Base-by-base conservation (phyloP, 2,888 invertebrate genomes). In the Nomada ruficornis region DNA sequence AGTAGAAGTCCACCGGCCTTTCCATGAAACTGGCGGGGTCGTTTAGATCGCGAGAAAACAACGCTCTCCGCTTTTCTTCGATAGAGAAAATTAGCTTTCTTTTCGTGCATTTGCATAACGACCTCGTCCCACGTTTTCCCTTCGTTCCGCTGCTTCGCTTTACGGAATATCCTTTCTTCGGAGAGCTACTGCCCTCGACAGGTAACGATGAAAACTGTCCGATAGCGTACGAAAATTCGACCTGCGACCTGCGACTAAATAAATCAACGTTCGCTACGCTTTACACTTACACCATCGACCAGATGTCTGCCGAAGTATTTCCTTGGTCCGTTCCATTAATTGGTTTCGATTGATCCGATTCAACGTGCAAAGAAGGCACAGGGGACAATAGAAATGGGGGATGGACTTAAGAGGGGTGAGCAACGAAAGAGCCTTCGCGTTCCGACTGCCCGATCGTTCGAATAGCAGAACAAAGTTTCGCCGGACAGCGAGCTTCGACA, bases 11-110 rank as follows among this genome's bases (percentile, higher is more conserved):
- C 29, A 7, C 29, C 29, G 29, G 29, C 44, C 44, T 63, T 50
- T 47, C 18, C 20, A 20, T 3, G 29, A 29, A 67, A 52, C n/a
- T 42, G 36, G 73, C 23, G 52, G 11, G 50, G 13, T 50, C 57
- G 64, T 64, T 54, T 57, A 57, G 36, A 67, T 74, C 64, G 50
- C 42, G 13, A n/a, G 7, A 7, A 18, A 60, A 54, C 52, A 42
- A 36, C 23, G 47, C 26, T 15, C 20, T 18, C 52, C 7, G 44
- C 10, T 65, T 36, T 50, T 57, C 13, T 11, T 15, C 60, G 20
- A 52, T 18, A 15, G 7, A 42, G 44, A n/a, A 75, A 52, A 65
- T 75, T 62, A 74, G 65, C 67, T 57, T 23, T 75, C 44, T n/a
- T 47, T 54, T 54, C 67, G 10, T 11, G 62, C 4, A 68, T 75